Percentiles rank a stretch among this genome's conserved stretches.
Conservation (phyloP, 92 coral and sea anemone genomes). For the Zoanthus gigantus region DNA sequence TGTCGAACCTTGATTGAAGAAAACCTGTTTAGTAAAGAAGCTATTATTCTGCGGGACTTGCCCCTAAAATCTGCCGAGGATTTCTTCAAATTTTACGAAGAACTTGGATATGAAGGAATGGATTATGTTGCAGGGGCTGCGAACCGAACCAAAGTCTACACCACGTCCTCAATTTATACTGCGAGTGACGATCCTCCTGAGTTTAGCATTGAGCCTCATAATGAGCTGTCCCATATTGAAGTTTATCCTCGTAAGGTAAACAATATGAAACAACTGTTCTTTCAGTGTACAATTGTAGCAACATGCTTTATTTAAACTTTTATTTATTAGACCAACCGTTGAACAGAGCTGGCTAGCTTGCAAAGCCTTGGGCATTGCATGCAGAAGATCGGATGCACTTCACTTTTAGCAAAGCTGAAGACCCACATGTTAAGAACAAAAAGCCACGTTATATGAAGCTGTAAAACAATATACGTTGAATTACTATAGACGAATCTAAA, state of each 20-base stretch:
- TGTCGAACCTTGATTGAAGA: constrained; percentile 55
- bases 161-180: background rate
- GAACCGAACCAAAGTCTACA: constrained; percentile 38
- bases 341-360: too few relatives aligned
- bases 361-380: too few relatives aligned
- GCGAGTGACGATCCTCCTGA: background rate
- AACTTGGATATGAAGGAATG: constrained; percentile 42
- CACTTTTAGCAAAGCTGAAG: too few relatives aligned
- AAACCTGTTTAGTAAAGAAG: constrained; percentile 44
- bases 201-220: constrained; percentile 60
- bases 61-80: constrained; percentile 56
- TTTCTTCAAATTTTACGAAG: constrained; percentile 50
- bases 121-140: constrained; percentile 53
- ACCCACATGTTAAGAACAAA: too few relatives aligned
- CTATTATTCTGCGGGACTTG: constrained; percentile 69
- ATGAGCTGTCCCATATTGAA: constrained; percentile 57
- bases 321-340: too few relatives aligned
- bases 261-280: background rate
- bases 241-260: constrained; percentile 63
- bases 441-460: too few relatives aligned
- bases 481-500: too few relatives aligned
- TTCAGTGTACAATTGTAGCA: too few relatives aligned
- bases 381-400: too few relatives aligned
- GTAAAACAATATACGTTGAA: too few relatives aligned
- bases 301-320: too few relatives aligned